Evolutionary conservation across 2,888 invertebrate species (phyloP).

Genomic region (Lepeophtheirus nordmannii): DNA sequence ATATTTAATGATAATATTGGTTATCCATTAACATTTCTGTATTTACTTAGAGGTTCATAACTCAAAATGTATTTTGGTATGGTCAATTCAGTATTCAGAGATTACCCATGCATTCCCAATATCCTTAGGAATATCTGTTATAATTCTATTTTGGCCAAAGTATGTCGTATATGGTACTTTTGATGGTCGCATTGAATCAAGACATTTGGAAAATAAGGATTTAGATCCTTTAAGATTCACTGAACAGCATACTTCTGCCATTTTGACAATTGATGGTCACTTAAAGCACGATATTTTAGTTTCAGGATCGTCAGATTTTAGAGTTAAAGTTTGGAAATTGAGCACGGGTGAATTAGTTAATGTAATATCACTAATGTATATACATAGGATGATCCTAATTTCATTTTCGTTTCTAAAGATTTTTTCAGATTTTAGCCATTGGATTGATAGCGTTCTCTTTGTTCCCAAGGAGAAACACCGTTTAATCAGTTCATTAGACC

Average conservation of each 20-base stretch:
- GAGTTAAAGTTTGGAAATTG: constrained; percentile 8
- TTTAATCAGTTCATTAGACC: neutral
- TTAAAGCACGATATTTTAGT: neutral
- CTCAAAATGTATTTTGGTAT: neutral
- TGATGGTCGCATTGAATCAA: neutral
- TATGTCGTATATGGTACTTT: neutral
- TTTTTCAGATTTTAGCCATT: constrained; percentile 6
- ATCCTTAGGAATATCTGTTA: neutral
- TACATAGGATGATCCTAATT: too few relatives aligned
- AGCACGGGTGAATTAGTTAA: constrained; percentile 3
- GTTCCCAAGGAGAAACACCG: neutral
- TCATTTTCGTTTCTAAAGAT: neutral
- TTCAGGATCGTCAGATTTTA: constrained; percentile 12
- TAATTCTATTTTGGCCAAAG: neutral
- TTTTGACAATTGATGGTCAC: neutral
- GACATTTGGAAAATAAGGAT: neutral
- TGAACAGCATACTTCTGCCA: neutral
- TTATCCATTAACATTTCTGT: neutral
- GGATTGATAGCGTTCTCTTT: neutral
- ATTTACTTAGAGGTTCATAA: neutral
- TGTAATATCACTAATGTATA: neutral
- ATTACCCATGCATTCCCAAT: neutral
- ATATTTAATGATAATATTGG: neutral
- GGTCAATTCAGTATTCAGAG: neutral
- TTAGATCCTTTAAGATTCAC: neutral